Conservation (phyloP, 1,140 invertebrate species). For the Ceratosolen fusciceps region DNA sequence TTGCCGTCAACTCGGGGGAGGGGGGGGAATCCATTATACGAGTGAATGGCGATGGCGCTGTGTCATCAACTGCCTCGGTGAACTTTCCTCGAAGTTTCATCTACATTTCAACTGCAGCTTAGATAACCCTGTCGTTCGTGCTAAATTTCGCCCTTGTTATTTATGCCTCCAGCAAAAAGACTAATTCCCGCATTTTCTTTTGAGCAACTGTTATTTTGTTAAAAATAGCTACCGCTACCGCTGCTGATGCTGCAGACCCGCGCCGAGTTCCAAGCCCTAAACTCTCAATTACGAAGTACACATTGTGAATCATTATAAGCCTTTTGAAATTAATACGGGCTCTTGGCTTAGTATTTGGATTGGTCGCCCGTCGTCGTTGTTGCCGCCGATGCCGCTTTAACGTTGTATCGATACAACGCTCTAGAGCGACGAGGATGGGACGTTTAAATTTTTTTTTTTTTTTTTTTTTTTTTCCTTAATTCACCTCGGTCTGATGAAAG, state of each 20-base stretch:
- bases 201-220: background rate
- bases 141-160: slow-evolving; percentile 13
- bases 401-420: too few species aligned
- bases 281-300: too few species aligned
- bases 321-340: too few species aligned
- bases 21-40: slow-evolving; percentile 25
- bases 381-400: too few species aligned
- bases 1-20: slow-evolving; percentile 15
- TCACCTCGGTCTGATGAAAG: background rate
- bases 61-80: background rate
- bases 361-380: too few species aligned
- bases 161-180: background rate
- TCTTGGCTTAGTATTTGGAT: too few species aligned
- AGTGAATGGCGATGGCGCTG: slow-evolving; percentile 15
- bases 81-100: slow-evolving; percentile 38
- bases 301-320: too few species aligned
- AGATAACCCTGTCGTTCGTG: slow-evolving; percentile 22
- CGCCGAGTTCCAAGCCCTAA: too few species aligned
- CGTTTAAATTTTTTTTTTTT: too few species aligned
- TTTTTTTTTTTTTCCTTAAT: slow-evolving; percentile 4
- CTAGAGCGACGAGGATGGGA: too few species aligned
- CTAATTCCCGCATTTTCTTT: background rate
- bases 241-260: too few species aligned
- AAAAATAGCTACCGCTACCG: background rate
- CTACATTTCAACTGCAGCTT: slow-evolving; percentile 22